These are phyloP conservation scores for Streblospio benedicti DNA, from an alignment of 1,140 invertebrate genomes.

Conservation along the genomic window DNA sequence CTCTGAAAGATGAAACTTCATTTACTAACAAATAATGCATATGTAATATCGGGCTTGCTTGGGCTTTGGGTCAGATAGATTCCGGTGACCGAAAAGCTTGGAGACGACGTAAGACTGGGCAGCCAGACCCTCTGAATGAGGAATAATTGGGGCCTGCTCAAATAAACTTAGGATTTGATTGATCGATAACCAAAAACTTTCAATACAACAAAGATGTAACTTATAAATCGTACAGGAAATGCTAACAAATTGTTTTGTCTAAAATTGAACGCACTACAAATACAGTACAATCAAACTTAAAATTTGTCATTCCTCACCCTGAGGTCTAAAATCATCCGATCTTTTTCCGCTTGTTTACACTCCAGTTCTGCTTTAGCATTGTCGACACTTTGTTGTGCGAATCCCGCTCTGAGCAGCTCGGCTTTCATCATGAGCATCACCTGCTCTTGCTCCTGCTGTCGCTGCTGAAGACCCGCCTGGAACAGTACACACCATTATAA, in stretches of 20 bases:
- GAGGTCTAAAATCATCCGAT: slow-evolving; percentile 24
- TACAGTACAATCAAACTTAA: background rate
- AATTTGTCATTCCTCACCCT: slow-evolving; percentile 18
- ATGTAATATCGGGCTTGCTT: background rate
- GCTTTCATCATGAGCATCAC: slow-evolving; percentile 30
- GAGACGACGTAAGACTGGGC: too few species aligned
- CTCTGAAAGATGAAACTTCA: slow-evolving; percentile 19
- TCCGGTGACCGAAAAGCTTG: too few species aligned
- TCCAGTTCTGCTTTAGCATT: slow-evolving; percentile 35
- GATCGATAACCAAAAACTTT: too few species aligned
- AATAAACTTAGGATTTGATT: too few species aligned
- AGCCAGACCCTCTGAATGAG: too few species aligned
- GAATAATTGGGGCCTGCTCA: too few species aligned
- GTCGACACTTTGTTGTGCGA: slow-evolving; percentile 33
- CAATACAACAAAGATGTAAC: too few species aligned
- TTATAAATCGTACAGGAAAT: too few species aligned
- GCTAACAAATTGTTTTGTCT: too few species aligned
- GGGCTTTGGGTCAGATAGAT: too few species aligned
- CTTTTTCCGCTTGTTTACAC: slow-evolving; percentile 35
- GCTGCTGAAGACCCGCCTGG: slow-evolving; percentile 31
- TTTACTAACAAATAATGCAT: background rate
- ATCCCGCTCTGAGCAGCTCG: slow-evolving; percentile 30
- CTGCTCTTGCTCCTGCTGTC: slow-evolving; percentile 34
- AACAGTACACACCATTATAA: background rate
- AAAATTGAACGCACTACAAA: background rate